Conservation (phyloP, 1,140 invertebrate species). For the Papilio polytes region DNA sequence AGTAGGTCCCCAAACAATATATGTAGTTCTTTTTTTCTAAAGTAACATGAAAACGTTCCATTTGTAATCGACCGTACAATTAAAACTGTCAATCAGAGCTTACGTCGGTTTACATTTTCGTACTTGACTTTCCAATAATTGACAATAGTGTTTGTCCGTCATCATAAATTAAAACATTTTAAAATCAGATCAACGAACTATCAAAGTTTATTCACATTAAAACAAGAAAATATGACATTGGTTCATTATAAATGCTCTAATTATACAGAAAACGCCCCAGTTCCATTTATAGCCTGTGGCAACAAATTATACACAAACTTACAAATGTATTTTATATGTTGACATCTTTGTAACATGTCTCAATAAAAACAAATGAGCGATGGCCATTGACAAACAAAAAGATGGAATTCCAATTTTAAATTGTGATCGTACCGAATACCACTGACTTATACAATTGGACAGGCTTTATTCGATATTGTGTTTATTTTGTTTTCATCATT, state of each 20-base stretch:
- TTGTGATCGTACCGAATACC: not conserved
- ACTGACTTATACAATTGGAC: no score
- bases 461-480: no score
- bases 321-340: conserved; percentile 11
- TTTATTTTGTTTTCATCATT: no score
- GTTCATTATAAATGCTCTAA: conserved; percentile 28
- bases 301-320: not conserved
- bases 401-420: not conserved
- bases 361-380: not conserved
- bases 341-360: not conserved
- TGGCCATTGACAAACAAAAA: not conserved
- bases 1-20: no score
- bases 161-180: not conserved
- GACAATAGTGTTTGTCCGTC: no score
- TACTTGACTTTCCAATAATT: no score
- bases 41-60: no score
- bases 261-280: conserved; percentile 12
- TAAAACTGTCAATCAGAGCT: no score
- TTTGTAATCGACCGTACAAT: no score
- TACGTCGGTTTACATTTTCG: no score
- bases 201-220: conserved; percentile 26
- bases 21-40: no score
- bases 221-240: conserved; percentile 12
- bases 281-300: conserved; percentile 2
- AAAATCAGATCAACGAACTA: conserved; percentile 20